Evolutionary conservation across 2,113 vertebrate species (phyloP), one percentile per base, ranked within the genome.

Genomic region (Shinisaurus crocodilurus): DNA sequence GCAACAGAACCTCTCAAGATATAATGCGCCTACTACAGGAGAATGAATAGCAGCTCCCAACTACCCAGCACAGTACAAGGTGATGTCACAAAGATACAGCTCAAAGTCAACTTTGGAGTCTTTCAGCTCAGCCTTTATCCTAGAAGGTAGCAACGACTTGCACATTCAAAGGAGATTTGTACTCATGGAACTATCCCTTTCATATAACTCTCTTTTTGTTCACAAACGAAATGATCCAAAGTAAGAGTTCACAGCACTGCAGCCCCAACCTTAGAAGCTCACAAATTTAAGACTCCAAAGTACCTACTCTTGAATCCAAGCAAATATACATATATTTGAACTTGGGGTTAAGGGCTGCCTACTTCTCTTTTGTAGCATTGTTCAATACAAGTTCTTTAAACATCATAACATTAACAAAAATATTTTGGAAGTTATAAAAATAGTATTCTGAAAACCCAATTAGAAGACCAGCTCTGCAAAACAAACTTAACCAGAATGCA

Each of bases 341-440:
- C 72, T 85, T 83, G 84, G 86, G 93, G 43, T 54, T 23, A 45
- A 72, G 67, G 13, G 3, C 77, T 48, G 54, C 16, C 37, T 16
- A 0, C 1, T 84, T 84, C 23, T 80, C 32, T 91, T 90, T 85
- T 50, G 82, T 23, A 57, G 8, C 18, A 50, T 40, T 12, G 8
- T 57, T 20, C 57, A 45, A 23, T 29, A 75, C 9, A 45, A 85
- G 0, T 18, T 86, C 88, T 91, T 94, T 81, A 6, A 45, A 89
- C 84, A 88, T 91, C 37, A 88, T 8, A 1, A 5, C 43, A 8
- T 87, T 27, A 93, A 89, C 85, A 93, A 90, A 94, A 93, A 70
- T 89, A 93, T 92, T 88, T 90, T 95, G 93, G 93, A 95, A 90
- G 93, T 94, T 93, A 96, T 91, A 92, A 94, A 95, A 94, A 90